These are phyloP conservation scores for Triops longicaudatus DNA, from an alignment of 1,140 invertebrate genomes.

Conservation along the genomic window DNA sequence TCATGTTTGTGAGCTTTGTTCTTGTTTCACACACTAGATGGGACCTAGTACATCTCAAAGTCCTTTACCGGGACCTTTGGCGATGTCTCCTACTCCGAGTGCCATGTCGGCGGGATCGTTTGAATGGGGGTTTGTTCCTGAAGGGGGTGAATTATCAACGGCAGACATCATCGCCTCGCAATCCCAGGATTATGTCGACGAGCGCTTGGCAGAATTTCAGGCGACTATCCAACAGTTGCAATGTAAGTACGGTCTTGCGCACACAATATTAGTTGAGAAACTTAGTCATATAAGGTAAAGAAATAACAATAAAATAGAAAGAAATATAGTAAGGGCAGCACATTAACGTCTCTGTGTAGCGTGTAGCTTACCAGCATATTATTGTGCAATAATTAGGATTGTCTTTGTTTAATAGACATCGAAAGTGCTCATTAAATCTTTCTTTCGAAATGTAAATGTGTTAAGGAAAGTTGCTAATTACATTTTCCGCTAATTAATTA, in stretches of 20 bases:
- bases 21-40: background rate
- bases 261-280: too few species aligned
- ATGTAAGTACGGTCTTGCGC: slow-evolving; percentile 55
- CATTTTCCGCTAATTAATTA: too few species aligned
- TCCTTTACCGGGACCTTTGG: slow-evolving; percentile 8
- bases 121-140: slow-evolving; percentile 35
- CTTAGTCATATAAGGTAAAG: background rate
- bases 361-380: too few species aligned
- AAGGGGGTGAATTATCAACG: slow-evolving; percentile 65
- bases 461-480: too few species aligned
- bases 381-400: too few species aligned
- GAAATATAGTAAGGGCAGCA: too few species aligned
- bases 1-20: background rate
- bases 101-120: slow-evolving; percentile 27
- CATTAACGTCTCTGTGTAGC: too few species aligned
- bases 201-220: slow-evolving; percentile 85
- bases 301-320: background rate
- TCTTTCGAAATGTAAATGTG: too few species aligned
- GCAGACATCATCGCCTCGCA: slow-evolving; percentile 86
- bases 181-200: slow-evolving; percentile 87
- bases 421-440: too few species aligned
- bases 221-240: slow-evolving; percentile 80
- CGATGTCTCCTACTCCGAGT: slow-evolving; percentile 19
- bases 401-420: too few species aligned
- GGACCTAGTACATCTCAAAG: background rate